Evolutionary conservation across 2,797 vertebrate genomes (phyloP).

Genomic region (Onychomys arenicola): DNA sequence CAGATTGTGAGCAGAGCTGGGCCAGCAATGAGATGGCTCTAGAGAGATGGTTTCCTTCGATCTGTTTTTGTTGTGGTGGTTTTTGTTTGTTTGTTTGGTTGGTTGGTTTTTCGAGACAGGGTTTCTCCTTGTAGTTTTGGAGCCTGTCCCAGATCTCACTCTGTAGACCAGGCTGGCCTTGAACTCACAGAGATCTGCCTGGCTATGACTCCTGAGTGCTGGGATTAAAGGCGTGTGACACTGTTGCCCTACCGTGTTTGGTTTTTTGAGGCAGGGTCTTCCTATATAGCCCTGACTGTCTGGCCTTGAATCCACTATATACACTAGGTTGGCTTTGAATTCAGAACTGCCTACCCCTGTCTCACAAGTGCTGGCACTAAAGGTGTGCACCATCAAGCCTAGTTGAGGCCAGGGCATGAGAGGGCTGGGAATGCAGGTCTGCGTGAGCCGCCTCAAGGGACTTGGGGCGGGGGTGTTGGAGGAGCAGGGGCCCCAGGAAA

Average conservation of each 20-base stretch:
- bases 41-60: too few relatives aligned
- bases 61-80: neutral
- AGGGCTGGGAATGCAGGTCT: neutral
- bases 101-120: too few relatives aligned
- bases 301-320: neutral
- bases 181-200: too few relatives aligned
- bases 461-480: rapidly evolving
- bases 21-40: neutral
- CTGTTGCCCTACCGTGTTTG: too few relatives aligned
- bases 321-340: too few relatives aligned
- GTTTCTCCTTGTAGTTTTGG: too few relatives aligned
- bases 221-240: too few relatives aligned
- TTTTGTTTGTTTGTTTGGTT: too few relatives aligned
- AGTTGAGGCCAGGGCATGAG: neutral
- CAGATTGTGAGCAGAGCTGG: neutral
- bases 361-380: neutral
- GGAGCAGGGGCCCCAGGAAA: neutral
- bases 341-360: neutral
- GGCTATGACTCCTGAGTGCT: too few relatives aligned
- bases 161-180: too few relatives aligned
- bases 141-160: too few relatives aligned
- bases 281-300: neutral
- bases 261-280: neutral
- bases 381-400: neutral
- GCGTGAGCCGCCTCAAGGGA: neutral